Evolutionary conservation across 2,888 invertebrate species (phyloP).

Genomic region (Caenorhabditis parvicauda): DNA sequence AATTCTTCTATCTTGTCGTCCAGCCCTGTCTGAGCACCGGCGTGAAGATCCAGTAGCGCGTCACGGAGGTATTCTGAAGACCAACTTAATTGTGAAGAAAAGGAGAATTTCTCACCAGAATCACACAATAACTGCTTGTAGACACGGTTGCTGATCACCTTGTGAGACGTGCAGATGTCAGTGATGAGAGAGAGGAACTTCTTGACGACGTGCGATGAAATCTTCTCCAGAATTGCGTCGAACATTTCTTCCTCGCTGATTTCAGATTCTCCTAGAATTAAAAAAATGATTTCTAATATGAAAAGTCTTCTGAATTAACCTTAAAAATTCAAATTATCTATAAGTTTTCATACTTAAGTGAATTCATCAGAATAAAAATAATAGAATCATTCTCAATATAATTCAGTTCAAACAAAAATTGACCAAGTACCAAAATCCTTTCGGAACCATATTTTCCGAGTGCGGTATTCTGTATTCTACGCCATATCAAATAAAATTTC

Average conservation of each 20-base stretch:
- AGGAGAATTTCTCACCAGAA: slow-evolving; percentile 2
- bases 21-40: slow-evolving; percentile 16
- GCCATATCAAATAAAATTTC: too few species aligned
- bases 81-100: background rate
- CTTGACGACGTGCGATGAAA: slow-evolving; percentile 21
- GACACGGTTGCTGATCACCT: background rate
- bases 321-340: too few species aligned
- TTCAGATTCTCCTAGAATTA: too few species aligned
- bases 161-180: slow-evolving; percentile 18
- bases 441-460: too few species aligned
- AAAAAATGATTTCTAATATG: too few species aligned
- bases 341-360: too few species aligned
- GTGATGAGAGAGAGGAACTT: slow-evolving; percentile 22
- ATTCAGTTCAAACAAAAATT: too few species aligned
- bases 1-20: slow-evolving; percentile 19
- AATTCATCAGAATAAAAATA: too few species aligned
- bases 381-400: too few species aligned
- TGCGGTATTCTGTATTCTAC: too few species aligned
- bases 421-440: too few species aligned
- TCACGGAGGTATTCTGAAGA: slow-evolving; percentile 22
- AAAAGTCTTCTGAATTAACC: too few species aligned
- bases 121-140: slow-evolving; percentile 26
- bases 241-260: slow-evolving; percentile 20
- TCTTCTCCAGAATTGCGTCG: slow-evolving; percentile 22
- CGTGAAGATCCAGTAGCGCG: slow-evolving; percentile 22